Evolutionary conservation across 1,140 invertebrate species (phyloP).

Genomic region (Acarapis woodi): DNA sequence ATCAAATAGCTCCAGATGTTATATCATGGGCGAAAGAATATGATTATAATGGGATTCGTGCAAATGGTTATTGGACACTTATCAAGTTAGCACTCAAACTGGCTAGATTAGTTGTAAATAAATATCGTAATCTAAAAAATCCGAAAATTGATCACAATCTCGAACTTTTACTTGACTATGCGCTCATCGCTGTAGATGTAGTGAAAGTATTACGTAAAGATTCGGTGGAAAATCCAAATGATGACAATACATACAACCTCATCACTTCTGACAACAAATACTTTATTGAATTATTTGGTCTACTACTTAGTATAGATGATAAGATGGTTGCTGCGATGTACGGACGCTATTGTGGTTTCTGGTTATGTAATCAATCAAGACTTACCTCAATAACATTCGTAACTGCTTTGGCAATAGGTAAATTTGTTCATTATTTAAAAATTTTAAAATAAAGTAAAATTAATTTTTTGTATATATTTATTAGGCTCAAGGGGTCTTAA

Average conservation of each 20-base stretch:
- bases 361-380: background rate
- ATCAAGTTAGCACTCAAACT: background rate
- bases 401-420: background rate
- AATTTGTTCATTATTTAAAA: too few species aligned
- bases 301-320: constrained; percentile 1
- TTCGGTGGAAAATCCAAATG: background rate
- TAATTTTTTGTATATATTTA: too few species aligned
- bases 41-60: constrained; percentile 4
- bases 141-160: background rate
- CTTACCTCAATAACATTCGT: background rate
- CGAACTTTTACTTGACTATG: background rate
- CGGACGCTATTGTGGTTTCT: constrained; percentile 2
- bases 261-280: too few species aligned
- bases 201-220: background rate
- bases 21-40: background rate
- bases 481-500: too few species aligned
- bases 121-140: background rate
- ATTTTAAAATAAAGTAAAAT: too few species aligned
- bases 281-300: constrained; percentile 1
- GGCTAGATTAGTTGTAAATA: background rate
- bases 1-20: background rate
- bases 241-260: background rate
- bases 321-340: background rate
- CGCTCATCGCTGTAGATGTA: background rate
- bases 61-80: constrained; percentile 8